These are phyloP conservation scores for Heliangelus exortis DNA, from an alignment of 2,797 vertebrate genomes.

Conservation along the genomic window DNA sequence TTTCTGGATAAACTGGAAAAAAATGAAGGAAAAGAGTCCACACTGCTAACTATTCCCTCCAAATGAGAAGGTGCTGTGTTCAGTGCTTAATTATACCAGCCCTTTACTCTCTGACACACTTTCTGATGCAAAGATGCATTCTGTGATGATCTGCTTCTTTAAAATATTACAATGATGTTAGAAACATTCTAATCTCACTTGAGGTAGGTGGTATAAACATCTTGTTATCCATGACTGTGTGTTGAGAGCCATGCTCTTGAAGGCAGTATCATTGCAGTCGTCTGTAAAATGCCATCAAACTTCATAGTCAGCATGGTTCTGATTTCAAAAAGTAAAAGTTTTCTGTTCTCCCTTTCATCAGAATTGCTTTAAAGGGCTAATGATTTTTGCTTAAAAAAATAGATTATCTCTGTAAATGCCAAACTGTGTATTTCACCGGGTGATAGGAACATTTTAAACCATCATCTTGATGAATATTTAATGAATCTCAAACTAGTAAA, in stretches of 20 bases:
- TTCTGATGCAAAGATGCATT: neutral
- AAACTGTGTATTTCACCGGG: neutral
- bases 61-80: neutral
- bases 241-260: neutral
- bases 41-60: neutral
- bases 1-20: neutral
- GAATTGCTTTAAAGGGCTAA: constrained; percentile 5
- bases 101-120: neutral
- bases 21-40: neutral
- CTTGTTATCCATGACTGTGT: neutral
- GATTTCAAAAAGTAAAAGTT: neutral
- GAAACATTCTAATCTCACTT: neutral
- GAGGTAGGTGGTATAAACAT: neutral
- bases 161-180: neutral
- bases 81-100: neutral
- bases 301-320: neutral
- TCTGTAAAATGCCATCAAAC: neutral
- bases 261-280: neutral
- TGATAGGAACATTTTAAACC: constrained; percentile 9
- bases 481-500: neutral
- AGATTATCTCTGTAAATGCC: neutral
- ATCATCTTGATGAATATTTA: neutral
- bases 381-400: constrained; percentile 1
- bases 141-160: neutral
- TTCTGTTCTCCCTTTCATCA: neutral